Percentiles rank a stretch among this genome's conserved stretches.
Conservation (phyloP, 1,140 invertebrate species). For the Sipha flava region DNA sequence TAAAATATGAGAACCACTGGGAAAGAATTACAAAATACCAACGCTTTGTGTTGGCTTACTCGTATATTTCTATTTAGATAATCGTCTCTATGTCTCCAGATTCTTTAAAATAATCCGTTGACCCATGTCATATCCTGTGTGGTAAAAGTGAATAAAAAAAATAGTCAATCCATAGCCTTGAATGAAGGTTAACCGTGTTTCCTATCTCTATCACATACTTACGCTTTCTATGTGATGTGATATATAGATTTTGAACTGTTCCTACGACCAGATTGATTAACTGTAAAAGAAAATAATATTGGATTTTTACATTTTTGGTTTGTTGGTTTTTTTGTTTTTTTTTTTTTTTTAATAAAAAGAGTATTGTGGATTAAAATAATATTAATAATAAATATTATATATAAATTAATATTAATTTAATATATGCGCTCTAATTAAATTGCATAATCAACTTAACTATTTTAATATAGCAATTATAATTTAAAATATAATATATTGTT, state of each 20-base stretch:
- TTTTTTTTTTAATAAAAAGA: too few relatives aligned
- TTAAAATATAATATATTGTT: too few relatives aligned
- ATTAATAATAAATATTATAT: too few relatives aligned
- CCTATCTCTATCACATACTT: background rate
- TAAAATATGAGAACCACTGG: background rate
- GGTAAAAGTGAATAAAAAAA: conserved; percentile 18
- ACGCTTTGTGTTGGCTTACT: background rate
- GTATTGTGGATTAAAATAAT: too few relatives aligned
- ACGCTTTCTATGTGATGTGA: background rate
- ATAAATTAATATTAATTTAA: too few relatives aligned
- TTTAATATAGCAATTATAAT: too few relatives aligned
- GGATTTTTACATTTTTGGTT: too few relatives aligned
- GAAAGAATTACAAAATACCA: background rate
- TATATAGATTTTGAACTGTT: background rate
- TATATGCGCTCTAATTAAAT: too few relatives aligned
- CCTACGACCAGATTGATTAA: background rate
- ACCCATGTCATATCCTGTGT: background rate
- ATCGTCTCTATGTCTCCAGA: background rate
- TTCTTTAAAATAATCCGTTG: background rate
- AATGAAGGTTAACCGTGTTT: conserved; percentile 17
- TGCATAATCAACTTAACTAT: too few relatives aligned
- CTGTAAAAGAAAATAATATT: too few relatives aligned
- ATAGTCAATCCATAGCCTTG: conserved; percentile 23
- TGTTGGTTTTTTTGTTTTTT: too few relatives aligned
- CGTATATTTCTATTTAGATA: background rate